These are phyloP conservation scores for Hetaerina titia DNA, from an alignment of 2,888 invertebrate species.

Conservation along the genomic window DNA sequence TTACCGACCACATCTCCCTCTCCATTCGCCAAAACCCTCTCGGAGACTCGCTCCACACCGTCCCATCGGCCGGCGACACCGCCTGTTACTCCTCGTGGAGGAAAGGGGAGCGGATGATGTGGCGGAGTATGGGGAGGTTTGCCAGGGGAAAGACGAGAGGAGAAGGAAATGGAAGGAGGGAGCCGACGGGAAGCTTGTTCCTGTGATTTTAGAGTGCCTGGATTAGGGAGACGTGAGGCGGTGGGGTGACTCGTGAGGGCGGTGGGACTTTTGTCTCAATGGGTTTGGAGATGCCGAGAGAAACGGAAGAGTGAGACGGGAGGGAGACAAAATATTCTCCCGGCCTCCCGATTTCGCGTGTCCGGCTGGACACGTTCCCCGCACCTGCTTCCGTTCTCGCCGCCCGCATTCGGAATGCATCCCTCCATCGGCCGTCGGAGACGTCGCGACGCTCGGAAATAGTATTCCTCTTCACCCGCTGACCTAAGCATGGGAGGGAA, in stretches of 20 bases:
- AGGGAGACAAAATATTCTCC: neutral
- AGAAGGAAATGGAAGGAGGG: neutral
- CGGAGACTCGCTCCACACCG: neutral
- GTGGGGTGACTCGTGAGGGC: no score
- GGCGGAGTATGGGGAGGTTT: neutral
- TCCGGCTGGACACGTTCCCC: neutral
- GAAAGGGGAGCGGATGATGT: neutral
- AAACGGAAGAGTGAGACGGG: neutral
- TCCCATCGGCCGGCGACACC: neutral
- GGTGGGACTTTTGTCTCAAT: no score
- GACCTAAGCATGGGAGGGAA: neutral
- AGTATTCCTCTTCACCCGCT: neutral
- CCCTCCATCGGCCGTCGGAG: neutral
- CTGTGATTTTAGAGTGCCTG: no score
- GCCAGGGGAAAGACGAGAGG: neutral
- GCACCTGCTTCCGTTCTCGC: neutral
- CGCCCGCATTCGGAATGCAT: constrained; percentile 4
- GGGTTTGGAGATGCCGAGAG: neutral
- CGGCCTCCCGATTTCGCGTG: neutral
- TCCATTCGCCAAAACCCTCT: no score
- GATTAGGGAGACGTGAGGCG: no score
- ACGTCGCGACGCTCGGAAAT: neutral
- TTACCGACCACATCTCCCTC: neutral
- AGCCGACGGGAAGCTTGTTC: no score
- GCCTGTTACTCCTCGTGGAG: neutral